Evolutionary conservation across 2,797 vertebrate genomes (phyloP), one percentile per base, ranked within the genome.

Genomic region (Ctenopoma multispine): DNA sequence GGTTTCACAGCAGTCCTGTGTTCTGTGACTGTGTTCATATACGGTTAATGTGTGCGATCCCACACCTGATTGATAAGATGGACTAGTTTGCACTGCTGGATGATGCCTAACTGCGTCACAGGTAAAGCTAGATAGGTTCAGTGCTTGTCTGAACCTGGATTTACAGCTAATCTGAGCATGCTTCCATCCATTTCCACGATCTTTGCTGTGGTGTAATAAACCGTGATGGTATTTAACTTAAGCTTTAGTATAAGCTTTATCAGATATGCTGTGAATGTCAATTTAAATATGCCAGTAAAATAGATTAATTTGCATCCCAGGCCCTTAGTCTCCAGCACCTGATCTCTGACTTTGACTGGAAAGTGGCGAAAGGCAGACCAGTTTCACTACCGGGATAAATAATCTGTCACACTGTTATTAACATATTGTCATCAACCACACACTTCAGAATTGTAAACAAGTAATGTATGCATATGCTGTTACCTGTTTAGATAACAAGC

Each of bases 401-500:
- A 24, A 40, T 63, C 31, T 18, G 10, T 63, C 62, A 34, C 44
- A 5, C 31, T n/a, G 20, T 13, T 66, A 24, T 61, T 46, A 80
- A 81, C 72, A 53, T 14, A 6, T 34, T 23, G 73, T 21, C 27
- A 61, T 73, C 63, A 66, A 34, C 29, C 24, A 4, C 3, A 51
- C 56, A 61, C 63, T 48, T 69, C 44, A 58, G 58, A 41, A 9
- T 46, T 31, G 51, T 56, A 58, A 56, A 57, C 40, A n/a, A 23
- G 44, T 59, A 63, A 77, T 69, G 60, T 72, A 70, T 85, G 81
- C 81, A 65, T 63, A 63, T 43, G 65, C 31, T 82, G 78, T 75
- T 51, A 82, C 72, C 60, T 81, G 74, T 83, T 87, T 75, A 61
- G 72, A 84, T 72, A 80, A 81, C 70, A 72, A 65, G 55, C 71